Evolutionary conservation across 1,140 invertebrate species (phyloP).

Genomic region (Diploscapter pachys): DNA sequence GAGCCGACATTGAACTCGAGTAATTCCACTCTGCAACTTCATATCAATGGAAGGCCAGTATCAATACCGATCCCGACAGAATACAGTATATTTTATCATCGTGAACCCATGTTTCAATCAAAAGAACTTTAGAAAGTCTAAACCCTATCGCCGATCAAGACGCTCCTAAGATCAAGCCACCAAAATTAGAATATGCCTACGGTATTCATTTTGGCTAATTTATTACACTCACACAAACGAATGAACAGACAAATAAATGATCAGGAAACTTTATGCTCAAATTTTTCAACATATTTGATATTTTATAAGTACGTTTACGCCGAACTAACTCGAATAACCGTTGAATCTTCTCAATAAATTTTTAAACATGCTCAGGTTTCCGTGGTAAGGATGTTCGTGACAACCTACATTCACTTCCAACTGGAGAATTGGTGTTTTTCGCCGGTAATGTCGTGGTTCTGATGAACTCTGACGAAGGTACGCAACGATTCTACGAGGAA

Average conservation of each 20-base stretch:
- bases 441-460: conserved; percentile 85
- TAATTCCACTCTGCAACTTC: neutral
- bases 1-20: too few species aligned
- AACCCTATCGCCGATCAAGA: conserved; percentile 18
- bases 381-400: conserved; percentile 83
- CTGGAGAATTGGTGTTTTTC: conserved; percentile 91
- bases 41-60: conserved; percentile 5
- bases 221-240: neutral
- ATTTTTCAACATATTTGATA: too few species aligned
- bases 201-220: neutral
- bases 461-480: conserved; percentile 80
- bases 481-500: conserved; percentile 83
- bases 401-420: conserved; percentile 83
- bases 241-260: too few species aligned
- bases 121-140: neutral
- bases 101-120: too few species aligned
- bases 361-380: conserved; percentile 68
- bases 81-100: neutral
- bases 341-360: too few species aligned
- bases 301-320: too few species aligned
- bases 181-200: conserved; percentile 66
- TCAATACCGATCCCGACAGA: conserved; percentile 18
- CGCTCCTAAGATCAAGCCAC: conserved; percentile 22
- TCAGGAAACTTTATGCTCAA: too few species aligned
- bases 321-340: too few species aligned